These are phyloP conservation scores for Stenolophus ochropezus DNA, from an alignment of 2,888 invertebrate genomes.

Conservation along the genomic window DNA sequence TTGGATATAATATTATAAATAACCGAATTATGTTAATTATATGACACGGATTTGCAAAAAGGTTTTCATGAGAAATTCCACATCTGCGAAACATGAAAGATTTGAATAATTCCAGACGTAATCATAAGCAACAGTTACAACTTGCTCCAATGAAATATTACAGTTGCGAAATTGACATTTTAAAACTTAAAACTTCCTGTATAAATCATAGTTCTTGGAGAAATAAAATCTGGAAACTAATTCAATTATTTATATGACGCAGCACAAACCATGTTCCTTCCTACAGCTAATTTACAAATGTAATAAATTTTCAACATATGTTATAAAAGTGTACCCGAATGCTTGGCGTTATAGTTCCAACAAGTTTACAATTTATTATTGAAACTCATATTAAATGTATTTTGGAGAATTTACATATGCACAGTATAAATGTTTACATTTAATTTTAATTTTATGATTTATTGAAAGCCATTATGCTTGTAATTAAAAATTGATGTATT, in stretches of 20 bases:
- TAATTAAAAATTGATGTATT: no score
- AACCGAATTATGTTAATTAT: neutral
- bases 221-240: conserved; percentile 40
- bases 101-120: neutral
- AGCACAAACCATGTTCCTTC: neutral
- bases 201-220: conserved; percentile 42
- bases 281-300: conserved; percentile 1
- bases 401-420: no score
- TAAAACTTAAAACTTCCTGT: conserved; percentile 30
- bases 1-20: neutral
- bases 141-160: conserved; percentile 19
- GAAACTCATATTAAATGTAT: neutral
- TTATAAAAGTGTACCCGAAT: neutral
- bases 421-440: no score
- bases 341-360: neutral
- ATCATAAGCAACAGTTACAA: neutral
- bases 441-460: no score
- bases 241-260: conserved; percentile 36
- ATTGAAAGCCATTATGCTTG: no score
- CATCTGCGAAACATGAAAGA: neutral
- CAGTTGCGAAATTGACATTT: conserved; percentile 41
- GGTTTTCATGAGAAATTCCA: neutral
- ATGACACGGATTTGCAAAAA: neutral
- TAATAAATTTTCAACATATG: conserved; percentile 22
- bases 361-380: neutral